Conservation (phyloP, 2,797 vertebrate species). For the Neoniphon sammara region DNA sequence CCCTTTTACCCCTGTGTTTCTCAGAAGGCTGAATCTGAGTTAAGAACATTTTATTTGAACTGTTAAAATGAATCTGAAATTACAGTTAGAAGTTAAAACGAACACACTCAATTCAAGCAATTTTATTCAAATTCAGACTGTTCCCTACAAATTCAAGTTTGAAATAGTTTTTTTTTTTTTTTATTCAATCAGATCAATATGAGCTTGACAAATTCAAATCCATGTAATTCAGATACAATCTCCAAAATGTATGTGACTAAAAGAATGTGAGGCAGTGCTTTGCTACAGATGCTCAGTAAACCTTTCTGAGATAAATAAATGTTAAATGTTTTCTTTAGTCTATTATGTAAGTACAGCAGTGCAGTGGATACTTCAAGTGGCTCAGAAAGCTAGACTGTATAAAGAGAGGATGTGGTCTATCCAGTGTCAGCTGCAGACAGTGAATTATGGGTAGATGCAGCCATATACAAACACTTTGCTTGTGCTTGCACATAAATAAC, state of each 20-base stretch:
- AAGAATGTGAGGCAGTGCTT: background rate
- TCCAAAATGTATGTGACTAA: constrained; percentile 1
- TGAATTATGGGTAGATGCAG: constrained; percentile 66
- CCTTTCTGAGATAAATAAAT: constrained; percentile 22
- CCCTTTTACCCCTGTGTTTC: too few relatives aligned
- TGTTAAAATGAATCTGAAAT: too few relatives aligned
- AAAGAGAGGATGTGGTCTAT: constrained; percentile 68
- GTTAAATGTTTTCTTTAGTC: constrained; percentile 65
- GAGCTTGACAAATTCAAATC: too few relatives aligned
- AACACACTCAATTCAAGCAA: too few relatives aligned
- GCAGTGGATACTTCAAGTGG: constrained; percentile 29
- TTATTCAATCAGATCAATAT: too few relatives aligned
- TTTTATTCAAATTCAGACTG: too few relatives aligned
- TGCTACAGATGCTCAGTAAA: constrained; percentile 10
- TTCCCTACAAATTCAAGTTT: too few relatives aligned
- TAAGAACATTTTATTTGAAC: too few relatives aligned
- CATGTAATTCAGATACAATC: background rate
- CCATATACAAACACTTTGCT: constrained; percentile 72
- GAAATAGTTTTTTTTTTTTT: too few relatives aligned
- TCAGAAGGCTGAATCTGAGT: too few relatives aligned
- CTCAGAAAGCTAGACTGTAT: constrained; percentile 47
- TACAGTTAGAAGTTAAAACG: too few relatives aligned
- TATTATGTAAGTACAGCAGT: constrained; percentile 44
- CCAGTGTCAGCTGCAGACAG: constrained; percentile 58
- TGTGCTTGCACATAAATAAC: constrained; percentile 68